Conservation (phyloP, 2,113 vertebrate species). For the Eonycteris spelaea region DNA sequence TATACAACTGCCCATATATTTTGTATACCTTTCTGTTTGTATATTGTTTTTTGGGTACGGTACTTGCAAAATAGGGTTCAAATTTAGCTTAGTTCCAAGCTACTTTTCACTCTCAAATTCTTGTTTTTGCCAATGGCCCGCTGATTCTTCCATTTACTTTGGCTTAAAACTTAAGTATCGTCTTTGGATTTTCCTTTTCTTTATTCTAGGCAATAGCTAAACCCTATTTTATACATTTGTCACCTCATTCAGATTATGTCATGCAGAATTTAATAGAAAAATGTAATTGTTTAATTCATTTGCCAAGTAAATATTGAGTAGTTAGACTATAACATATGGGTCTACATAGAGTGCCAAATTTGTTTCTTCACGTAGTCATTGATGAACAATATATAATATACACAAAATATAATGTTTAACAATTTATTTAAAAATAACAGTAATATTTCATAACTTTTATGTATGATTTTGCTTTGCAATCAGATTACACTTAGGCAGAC, state of each 20-base stretch:
- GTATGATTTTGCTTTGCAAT: conserved; percentile 40
- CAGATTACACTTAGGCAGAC: neutral
- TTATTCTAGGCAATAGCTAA: neutral
- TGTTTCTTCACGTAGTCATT: neutral
- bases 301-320: neutral
- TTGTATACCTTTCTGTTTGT: neutral
- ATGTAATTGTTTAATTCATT: neutral
- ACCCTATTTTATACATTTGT: neutral
- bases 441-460: neutral
- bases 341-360: neutral
- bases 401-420: neutral
- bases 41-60: neutral
- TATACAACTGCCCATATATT: neutral
- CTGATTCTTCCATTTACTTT: neutral
- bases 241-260: neutral
- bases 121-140: neutral
- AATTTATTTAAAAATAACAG: neutral
- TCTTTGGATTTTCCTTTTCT: neutral
- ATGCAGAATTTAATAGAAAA: neutral
- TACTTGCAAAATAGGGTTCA: neutral
- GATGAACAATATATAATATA: neutral
- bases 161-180: neutral
- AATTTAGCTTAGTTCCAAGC: neutral
- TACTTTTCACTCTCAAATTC: neutral
- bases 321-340: neutral